phyloP scores from a whole-genome alignment of 1,140 invertebrate species.

The Procambarus clarkii region DNA sequence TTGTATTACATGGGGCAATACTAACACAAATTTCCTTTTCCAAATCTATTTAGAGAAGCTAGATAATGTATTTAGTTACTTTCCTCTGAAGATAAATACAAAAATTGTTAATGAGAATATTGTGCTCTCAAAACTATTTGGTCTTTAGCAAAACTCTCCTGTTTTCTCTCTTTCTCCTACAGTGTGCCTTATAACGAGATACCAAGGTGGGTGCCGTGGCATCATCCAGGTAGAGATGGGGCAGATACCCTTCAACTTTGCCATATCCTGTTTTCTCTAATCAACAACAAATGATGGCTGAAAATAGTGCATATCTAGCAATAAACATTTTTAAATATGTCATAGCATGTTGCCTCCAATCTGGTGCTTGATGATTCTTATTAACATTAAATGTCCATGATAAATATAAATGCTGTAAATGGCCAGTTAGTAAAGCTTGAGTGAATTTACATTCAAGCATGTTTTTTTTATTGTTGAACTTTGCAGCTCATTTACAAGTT shows the following conservation, averaged over 20 bases:
- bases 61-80: not conserved
- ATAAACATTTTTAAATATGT: slow-evolving; percentile 20
- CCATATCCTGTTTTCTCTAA: slow-evolving; percentile 41
- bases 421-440: slow-evolving; percentile 7
- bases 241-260: slow-evolving; percentile 64
- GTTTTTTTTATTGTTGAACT: not conserved
- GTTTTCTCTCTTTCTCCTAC: slow-evolving; percentile 65
- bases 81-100: not conserved
- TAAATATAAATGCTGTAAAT: not conserved
- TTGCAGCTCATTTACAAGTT: not conserved
- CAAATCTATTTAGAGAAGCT: not conserved
- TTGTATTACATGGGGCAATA: too few relatives aligned
- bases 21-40: not conserved
- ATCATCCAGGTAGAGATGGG: slow-evolving; percentile 46
- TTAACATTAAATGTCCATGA: slow-evolving; percentile 11
- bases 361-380: slow-evolving; percentile 4
- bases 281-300: slow-evolving; percentile 25
- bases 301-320: not conserved
- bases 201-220: slow-evolving; percentile 57
- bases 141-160: slow-evolving; percentile 48
- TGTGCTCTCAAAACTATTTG: not conserved
- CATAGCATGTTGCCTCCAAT: slow-evolving; percentile 24
- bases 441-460: not conserved
- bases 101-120: not conserved
- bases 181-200: slow-evolving; percentile 55